Evolutionary conservation across 2,113 vertebrate genomes (phyloP).

Genomic region (Bubo scandiacus): DNA sequence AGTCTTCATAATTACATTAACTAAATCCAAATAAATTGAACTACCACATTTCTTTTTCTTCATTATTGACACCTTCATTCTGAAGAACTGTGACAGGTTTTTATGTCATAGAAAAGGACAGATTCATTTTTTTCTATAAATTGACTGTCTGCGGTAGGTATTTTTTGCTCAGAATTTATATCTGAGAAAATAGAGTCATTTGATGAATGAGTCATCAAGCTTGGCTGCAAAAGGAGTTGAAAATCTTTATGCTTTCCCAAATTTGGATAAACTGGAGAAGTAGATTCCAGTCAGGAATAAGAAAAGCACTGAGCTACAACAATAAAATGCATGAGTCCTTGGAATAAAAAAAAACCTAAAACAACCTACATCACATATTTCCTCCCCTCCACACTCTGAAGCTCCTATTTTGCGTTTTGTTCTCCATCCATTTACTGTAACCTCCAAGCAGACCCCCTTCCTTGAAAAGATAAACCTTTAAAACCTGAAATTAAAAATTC

Average conservation of each 20-base stretch:
- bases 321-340: neutral
- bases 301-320: neutral
- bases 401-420: neutral
- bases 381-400: neutral
- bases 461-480: neutral
- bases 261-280: neutral
- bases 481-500: neutral
- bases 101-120: neutral
- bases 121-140: neutral
- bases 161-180: neutral
- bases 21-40: neutral
- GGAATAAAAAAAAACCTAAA: neutral
- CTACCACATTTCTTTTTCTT: neutral
- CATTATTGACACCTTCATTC: neutral
- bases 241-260: neutral
- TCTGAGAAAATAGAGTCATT: conserved; percentile 19
- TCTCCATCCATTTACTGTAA: neutral
- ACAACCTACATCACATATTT: neutral
- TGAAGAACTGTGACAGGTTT: neutral
- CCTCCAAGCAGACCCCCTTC: neutral
- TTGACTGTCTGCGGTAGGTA: neutral
- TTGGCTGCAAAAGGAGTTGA: neutral
- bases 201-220: conserved; percentile 30
- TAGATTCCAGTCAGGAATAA: neutral
- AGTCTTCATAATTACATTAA: neutral